Evolutionary conservation across 2,888 invertebrate species (phyloP), one percentile per base, ranked within the genome.

Genomic region (Flexamia atlantica): DNA sequence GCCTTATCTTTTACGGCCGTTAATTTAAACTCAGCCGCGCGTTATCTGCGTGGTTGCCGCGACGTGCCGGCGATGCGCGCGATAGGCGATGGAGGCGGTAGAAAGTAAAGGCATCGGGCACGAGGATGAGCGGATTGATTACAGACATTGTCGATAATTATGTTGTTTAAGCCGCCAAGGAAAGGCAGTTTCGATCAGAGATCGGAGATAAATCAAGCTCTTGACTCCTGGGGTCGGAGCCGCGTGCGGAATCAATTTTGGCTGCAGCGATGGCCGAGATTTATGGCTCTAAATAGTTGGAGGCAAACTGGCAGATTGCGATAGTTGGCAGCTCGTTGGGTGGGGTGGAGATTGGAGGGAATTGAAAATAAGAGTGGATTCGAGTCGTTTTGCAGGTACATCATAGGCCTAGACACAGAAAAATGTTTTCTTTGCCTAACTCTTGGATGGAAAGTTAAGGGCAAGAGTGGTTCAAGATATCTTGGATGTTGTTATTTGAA

Each of bases 101-200:
- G 70, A 9, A 64, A 57, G 57, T 57, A 57, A 57, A 57, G 28
- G 30, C 30, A 76, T 10, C 36, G 23, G 72, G 46, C 76, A 76
- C 76, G 76, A 76, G 76, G 76, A 42, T 76, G 76, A 20, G 14
- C 40, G n/a, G 46, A 25, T 28, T 46, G 76, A 76, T 76, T 76
- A 76, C 50, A 9, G 50, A 17, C 50, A 76, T 72, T 76, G 76
- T 28, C 28, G 76, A 76, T 46, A 76, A 76, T 76, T 76, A 76
- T 76, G 76, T 76, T 76, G 46, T 76, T 76, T 76, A 76, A 42
- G 50, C 50, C 76, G 50, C 50, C 76, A 72, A 72, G 72, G 72
- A 42, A 42, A 68, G 68, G 68, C 68, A 32, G 30, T 30, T 68
- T 30, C 1, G n/a, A 17, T n/a, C 32, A 1, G 23, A 20, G 40